Evolutionary conservation across 1,140 invertebrate genomes (phyloP), one percentile per base, ranked within the genome.

Genomic region (Eumaeus atala): DNA sequence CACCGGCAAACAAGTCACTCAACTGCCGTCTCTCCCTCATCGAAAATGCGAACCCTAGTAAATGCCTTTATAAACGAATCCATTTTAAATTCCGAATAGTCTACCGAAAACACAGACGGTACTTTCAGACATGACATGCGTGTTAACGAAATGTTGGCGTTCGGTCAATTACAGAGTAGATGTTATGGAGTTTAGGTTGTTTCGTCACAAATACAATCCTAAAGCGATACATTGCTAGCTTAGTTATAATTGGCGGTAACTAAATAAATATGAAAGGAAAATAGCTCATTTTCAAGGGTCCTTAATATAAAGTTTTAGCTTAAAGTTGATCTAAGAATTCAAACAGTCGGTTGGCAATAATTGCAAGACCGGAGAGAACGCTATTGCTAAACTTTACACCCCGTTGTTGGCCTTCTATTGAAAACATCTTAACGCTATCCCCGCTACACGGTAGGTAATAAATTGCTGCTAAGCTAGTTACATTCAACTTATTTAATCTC

Each of bases 1-100:
- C 67, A 71, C 74, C 65, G 66, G 72, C 81, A 84, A 86, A 86
- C 83, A 86, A 86, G 77, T 86, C 83, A 86, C 77, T 86, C 83
- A 84, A 77, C 73, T 77, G 75, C 70, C 77, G 70, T 64, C 67
- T 69, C 77, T 72, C 68, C 72, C 80, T 81, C 80, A 83, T 85
- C 73, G 77, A 80, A 82, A 81, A 85, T 83, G 72, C 77, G 78
- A 76, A 73, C 71, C 70, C 72, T 69, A 72, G 68, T 75, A 79
- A 78, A 83, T 82, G 66, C 80, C 75, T 82, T 82, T 80, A 83
- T 80, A 84, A 82, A 77, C 78, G 75, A 83, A 85, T 72, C 68
- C 78, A 75, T 81, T 84, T 84, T 79, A 84, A 84, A 86, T 81
- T 83, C 66, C 70, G 68, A 77, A 80, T 78, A 77, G 76, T 76